Percentiles rank a stretch among this genome's conserved stretches.
phyloP scores from a whole-genome alignment of 2,113 vertebrate genomes.

The Melanerpes formicivorus region DNA sequence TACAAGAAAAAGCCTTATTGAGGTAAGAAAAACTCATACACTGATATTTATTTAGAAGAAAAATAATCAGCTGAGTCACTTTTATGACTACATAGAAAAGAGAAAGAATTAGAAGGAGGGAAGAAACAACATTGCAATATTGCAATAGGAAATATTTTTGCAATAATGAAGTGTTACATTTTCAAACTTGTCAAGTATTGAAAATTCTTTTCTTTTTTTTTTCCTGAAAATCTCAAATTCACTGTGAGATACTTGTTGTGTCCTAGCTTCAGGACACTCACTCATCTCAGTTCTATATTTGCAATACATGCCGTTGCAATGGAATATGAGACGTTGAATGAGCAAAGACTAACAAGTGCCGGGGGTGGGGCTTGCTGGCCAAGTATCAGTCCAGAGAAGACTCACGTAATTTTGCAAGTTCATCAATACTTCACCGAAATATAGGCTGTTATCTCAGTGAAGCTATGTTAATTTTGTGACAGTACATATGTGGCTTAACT shows the following conservation, averaged over 20 bases:
- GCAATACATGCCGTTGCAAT: neutral
- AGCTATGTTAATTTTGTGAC: neutral
- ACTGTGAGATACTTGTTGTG: neutral
- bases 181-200: neutral
- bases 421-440: neutral
- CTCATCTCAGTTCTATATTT: neutral
- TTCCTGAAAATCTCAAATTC: neutral
- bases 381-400: neutral
- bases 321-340: neutral
- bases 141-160: neutral
- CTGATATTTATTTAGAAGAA: neutral
- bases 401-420: neutral
- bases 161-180: neutral
- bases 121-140: neutral
- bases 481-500: neutral
- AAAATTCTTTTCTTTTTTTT: neutral
- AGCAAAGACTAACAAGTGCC: neutral
- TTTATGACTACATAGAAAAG: neutral
- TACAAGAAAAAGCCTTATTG: neutral
- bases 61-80: neutral
- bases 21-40: neutral
- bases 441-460: neutral
- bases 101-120: neutral
- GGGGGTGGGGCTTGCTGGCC: neutral
- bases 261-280: neutral